These are phyloP conservation scores for Mesochorus sp. DNA, from an alignment of 2,888 invertebrate species.

Conservation along the genomic window DNA sequence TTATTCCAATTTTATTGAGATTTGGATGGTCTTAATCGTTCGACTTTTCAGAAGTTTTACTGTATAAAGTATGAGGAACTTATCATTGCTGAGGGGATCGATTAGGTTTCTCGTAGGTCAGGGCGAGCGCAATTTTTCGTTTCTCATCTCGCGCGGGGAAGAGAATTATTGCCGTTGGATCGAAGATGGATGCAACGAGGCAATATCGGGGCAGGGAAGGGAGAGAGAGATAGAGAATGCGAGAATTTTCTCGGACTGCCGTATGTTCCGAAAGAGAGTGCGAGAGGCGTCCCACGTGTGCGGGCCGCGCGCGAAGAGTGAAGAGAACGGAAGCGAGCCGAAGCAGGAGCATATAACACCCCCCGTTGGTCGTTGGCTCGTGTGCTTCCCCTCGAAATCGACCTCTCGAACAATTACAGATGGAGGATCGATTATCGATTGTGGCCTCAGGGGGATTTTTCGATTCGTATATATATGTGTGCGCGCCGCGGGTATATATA, in stretches of 20 bases:
- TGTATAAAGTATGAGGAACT: too few species aligned
- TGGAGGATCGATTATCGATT: slow-evolving; percentile 47
- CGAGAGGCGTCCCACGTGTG: too few species aligned
- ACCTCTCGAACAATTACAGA: too few species aligned
- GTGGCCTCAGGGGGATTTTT: slow-evolving; percentile 13
- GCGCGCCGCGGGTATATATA: too few species aligned
- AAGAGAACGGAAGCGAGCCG: too few species aligned
- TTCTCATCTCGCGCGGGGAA: slow-evolving; percentile 2
- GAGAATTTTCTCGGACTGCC: not conserved
- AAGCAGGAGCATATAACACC: too few species aligned
- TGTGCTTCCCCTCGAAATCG: too few species aligned
- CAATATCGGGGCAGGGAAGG: not conserved
- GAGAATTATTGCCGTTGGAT: slow-evolving; percentile 47
- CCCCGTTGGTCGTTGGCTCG: too few species aligned
- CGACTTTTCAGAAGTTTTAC: not conserved
- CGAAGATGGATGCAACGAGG: slow-evolving; percentile 41
- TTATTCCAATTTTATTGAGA: too few species aligned
- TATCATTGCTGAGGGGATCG: slow-evolving; percentile 56
- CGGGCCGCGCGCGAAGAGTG: too few species aligned
- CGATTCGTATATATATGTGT: not conserved
- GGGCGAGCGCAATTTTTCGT: slow-evolving; percentile 33
- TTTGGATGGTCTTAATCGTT: not conserved
- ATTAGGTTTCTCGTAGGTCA: slow-evolving; percentile 50
- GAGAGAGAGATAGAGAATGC: not conserved
- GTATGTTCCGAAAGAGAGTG: not conserved